Evolutionary conservation across 2,888 invertebrate genomes (phyloP), one percentile per base, ranked within the genome.

Genomic region (Pediacus dermestoides): DNA sequence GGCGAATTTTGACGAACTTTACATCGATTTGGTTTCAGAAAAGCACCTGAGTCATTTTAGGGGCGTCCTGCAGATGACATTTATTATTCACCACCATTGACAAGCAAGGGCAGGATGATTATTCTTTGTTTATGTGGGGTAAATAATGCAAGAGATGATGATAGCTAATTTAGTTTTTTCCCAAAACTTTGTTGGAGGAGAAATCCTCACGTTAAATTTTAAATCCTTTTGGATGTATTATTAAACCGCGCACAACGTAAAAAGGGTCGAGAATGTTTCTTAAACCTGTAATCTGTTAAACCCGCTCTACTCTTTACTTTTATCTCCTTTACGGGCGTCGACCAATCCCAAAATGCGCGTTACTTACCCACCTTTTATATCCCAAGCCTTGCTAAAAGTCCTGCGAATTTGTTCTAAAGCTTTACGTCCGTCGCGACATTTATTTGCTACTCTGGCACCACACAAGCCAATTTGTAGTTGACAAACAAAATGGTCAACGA

Each of bases 391-490:
- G 31, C 23, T 18, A 35, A 39, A 43, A 43, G 35, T 32, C 39
- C 28, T 12, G 39, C 30, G 36, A 43, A 39, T 39, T 45, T 46
- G 46, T 40, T 47, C 48, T 46, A 44, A 45, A 48, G 46, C n/a
- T n/a, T n/a, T n/a, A n/a, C n/a, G n/a, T 40, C 34, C 35, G 40
- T 39, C 31, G 36, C 22, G 38, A 39, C 42, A 32, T 37, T 41
- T 41, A 36, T 32, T 41, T 41, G 30, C 26, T 41, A 37, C n/a
- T n/a, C n/a, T n/a, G n/a, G n/a, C n/a, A n/a, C n/a, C n/a, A n/a
- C n/a, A n/a, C n/a, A n/a, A n/a, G n/a, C n/a, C n/a, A n/a, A n/a
- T n/a, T n/a, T n/a, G n/a, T n/a, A n/a, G n/a, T n/a, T n/a, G n/a
- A n/a, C n/a, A n/a, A n/a, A n/a, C n/a, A n/a, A n/a, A n/a, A n/a